A percentile compares a stretch with the other conserved stretches of the same genome.
These are phyloP conservation scores for Aldrovandia affinis DNA, from an alignment of 2,797 vertebrate genomes.

Conservation along the genomic window DNA sequence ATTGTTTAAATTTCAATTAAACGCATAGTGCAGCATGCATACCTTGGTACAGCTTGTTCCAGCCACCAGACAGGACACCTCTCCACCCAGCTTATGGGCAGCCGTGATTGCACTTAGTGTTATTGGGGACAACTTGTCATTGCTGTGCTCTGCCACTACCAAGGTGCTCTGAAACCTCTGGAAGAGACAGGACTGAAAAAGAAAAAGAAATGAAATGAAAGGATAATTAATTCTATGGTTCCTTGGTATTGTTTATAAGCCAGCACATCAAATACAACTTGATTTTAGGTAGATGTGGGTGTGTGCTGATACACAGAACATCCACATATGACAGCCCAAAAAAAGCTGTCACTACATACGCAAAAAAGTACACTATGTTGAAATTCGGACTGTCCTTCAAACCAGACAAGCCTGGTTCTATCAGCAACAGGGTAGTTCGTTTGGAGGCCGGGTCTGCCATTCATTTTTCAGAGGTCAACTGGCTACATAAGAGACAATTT, in stretches of 20 bases:
- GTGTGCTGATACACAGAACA: too few relatives aligned
- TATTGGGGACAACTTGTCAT: slow-evolving; percentile 85
- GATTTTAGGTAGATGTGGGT: too few relatives aligned
- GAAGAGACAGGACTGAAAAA: slow-evolving; percentile 76
- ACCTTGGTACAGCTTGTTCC: slow-evolving; percentile 93
- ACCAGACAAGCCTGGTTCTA: too few relatives aligned
- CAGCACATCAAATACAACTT: background rate
- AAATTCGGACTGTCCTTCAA: too few relatives aligned
- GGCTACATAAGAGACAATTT: too few relatives aligned
- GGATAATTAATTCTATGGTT: background rate
- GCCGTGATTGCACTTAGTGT: slow-evolving; percentile 90
- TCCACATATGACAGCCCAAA: too few relatives aligned
- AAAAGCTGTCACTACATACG: too few relatives aligned
- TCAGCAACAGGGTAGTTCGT: too few relatives aligned
- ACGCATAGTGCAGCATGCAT: slow-evolving; percentile 39
- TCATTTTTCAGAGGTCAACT: too few relatives aligned
- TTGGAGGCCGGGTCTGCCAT: too few relatives aligned
- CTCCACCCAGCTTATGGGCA: slow-evolving; percentile 84
- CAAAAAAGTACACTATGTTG: too few relatives aligned
- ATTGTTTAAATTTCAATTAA: background rate
- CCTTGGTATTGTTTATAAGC: background rate
- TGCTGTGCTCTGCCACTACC: slow-evolving; percentile 91
- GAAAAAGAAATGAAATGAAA: background rate
- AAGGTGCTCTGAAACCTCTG: slow-evolving; percentile 90
- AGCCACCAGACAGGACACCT: slow-evolving; percentile 90